Evolutionary conservation across 2,113 vertebrate species (phyloP), one percentile per base, ranked within the genome.

Genomic region (Irena cyanogastra): DNA sequence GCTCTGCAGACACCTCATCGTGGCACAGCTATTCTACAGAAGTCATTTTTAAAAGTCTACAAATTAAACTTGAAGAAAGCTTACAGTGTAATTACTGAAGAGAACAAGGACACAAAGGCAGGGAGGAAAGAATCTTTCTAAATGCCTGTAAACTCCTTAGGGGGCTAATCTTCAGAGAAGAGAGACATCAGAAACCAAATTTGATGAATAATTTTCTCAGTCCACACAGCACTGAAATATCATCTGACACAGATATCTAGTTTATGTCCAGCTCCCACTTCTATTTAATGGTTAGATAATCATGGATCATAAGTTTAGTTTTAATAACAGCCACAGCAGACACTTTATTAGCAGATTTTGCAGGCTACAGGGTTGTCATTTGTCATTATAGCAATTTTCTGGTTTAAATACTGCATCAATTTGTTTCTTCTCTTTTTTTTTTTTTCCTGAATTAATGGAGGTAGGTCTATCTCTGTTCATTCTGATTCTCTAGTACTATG

Each of bases 291-390:
- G 94, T 65, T 96, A 94, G 78, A 93, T 97, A 97, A 98, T 97
- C 86, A 96, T 59, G 82, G 93, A 84, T 97, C 91, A 84, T 97
- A 97, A 97, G 92, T 97, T 97, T 95, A 90, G 95, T 95, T 97
- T 95, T 97, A 97, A 93, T 94, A 97, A 93, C 83, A 96, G 89
- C 87, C 50, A 87, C 85, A 96, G 95, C 81, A 96, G 91, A 96
- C 92, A 93, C 59, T 97, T 97, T 95, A 96, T 96, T 97, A 97
- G 89, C 94, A 96, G 95, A 95, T 97, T 97, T 96, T 57, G 44
- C 49, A 93, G 86, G 79, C 90, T 93, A 93, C 78, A 84, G 79
- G 81, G 85, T 88, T 97, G 95, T 97, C 93, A 96, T 95, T 97
- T 95, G 91, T 94, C 87, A 88, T 97, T 96, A 96, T 17, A 87